Evolutionary conservation across 2,797 vertebrate species (phyloP), one percentile per base, ranked within the genome.

Genomic region (Bufotes viridis): DNA sequence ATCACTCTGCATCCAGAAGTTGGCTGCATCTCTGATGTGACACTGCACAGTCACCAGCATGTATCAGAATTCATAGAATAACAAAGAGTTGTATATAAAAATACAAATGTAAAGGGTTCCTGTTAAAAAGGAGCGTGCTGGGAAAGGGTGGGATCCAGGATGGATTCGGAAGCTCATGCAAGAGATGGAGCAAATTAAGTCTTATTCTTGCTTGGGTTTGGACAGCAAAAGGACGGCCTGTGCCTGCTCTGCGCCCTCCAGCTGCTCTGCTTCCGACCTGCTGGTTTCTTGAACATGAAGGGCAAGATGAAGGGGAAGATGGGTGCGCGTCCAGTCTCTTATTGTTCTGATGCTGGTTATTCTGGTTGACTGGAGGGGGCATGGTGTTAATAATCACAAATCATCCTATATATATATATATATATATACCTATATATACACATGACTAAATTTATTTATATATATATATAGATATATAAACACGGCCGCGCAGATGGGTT

Each of bases 51-150:
- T 94, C 96, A 97, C 95, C 94, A 96, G 96, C 96, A 96, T 96
- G 95, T 95, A 94, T 96, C 91, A 79, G 85, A 89, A 84, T 89
- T 87, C 74, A 89, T 82, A 95, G 96, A 97, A 97, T 98, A 98
- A 98, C 97, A 98, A 98, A 98, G 96, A 99, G 96, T 97, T 95
- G 96, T 96, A 98, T 99, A 99, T 98, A 99, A 99, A 99, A 99
- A 98, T 99, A 98, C 97, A 98, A 99, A 99, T 98, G 97, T 98
- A 96, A 97, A 92, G 92, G 92, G 91, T 78, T 92, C 93, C 96
- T 93, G 93, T 96, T 97, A 97, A 96, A 97, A 97, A 97, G 96
- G 97, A 98, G 94, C 96, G 95, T 97, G 96, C 96, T 94, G 93
- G 95, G 95, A 95, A 95, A 95, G 92, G 91, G 84, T 96, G 91